Evolutionary conservation across 2,888 invertebrate genomes (phyloP).

Genomic region (Syrphus vitripennis): DNA sequence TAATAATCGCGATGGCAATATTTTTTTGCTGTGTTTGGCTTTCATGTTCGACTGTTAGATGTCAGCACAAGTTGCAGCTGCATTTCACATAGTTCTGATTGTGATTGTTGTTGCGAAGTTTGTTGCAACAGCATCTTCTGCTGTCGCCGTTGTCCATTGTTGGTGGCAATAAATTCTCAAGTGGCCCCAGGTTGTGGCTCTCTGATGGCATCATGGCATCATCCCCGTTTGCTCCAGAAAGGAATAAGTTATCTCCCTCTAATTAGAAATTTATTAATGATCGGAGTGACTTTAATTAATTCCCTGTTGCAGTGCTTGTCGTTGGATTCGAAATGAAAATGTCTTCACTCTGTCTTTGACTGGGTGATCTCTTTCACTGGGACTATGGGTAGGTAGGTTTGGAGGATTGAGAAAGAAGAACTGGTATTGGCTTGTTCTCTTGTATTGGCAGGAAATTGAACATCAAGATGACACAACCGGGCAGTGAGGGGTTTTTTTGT

Average conservation of each 20-base stretch:
- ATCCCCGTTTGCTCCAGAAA: conserved; percentile 17
- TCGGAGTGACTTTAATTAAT: conserved; percentile 74
- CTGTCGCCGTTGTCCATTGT: conserved; percentile 31
- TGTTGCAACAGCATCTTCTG: neutral
- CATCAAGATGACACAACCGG: conserved; percentile 27
- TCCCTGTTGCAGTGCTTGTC: conserved; percentile 59
- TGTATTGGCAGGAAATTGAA: conserved; percentile 59
- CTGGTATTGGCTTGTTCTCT: conserved; percentile 17
- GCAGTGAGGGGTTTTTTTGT: neutral
- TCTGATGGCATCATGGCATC: neutral
- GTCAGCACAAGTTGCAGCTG: conserved; percentile 64
- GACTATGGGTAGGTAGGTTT: neutral
- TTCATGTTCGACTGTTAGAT: conserved; percentile 56
- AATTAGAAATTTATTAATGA: conserved; percentile 75
- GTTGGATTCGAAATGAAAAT: conserved; percentile 64
- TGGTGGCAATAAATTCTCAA: conserved; percentile 50
- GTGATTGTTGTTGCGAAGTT: neutral
- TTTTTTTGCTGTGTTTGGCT: conserved; percentile 11
- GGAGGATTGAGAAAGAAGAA: neutral
- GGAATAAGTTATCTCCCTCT: conserved; percentile 73
- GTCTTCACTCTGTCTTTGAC: conserved; percentile 55
- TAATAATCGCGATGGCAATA: conserved; percentile 53
- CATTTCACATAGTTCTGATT: conserved; percentile 2
- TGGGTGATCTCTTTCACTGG: conserved; percentile 28
- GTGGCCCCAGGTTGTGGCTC: neutral